Conservation (phyloP, 2,888 invertebrate genomes). For the Cheilosia variabilis region DNA sequence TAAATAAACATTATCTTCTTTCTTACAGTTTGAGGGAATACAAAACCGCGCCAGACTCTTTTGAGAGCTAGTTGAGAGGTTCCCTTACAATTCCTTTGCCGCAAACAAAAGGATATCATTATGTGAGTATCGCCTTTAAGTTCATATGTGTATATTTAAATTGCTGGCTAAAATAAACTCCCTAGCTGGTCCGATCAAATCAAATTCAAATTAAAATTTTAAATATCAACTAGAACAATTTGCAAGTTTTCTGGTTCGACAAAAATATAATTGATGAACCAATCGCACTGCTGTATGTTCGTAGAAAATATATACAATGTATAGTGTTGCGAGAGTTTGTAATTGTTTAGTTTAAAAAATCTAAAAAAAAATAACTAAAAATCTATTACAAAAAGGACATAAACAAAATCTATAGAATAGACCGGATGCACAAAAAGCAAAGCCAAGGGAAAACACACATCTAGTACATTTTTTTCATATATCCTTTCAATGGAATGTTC, state of each 20-base stretch:
- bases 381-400: conserved; percentile 11
- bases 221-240: neutral
- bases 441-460: neutral
- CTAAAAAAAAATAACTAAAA: neutral
- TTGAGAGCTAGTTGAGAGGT: conserved; percentile 74
- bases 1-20: neutral
- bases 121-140: conserved; percentile 53
- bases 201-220: too few species aligned
- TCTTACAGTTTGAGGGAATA: conserved; percentile 68
- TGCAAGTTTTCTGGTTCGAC: conserved; percentile 37
- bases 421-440: neutral
- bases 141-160: neutral
- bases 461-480: neutral
- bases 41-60: conserved; percentile 63
- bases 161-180: neutral
- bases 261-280: conserved; percentile 56
- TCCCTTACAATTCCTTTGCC: conserved; percentile 70
- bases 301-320: conserved; percentile 47
- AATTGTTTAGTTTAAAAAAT: conserved; percentile 11
- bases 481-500: too few species aligned
- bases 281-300: conserved; percentile 69
- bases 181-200: neutral
- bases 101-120: conserved; percentile 64
- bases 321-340: conserved; percentile 20
- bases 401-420: neutral